Evolutionary conservation across 2,113 vertebrate genomes (phyloP).

Genomic region (Hoplias malabaricus): DNA sequence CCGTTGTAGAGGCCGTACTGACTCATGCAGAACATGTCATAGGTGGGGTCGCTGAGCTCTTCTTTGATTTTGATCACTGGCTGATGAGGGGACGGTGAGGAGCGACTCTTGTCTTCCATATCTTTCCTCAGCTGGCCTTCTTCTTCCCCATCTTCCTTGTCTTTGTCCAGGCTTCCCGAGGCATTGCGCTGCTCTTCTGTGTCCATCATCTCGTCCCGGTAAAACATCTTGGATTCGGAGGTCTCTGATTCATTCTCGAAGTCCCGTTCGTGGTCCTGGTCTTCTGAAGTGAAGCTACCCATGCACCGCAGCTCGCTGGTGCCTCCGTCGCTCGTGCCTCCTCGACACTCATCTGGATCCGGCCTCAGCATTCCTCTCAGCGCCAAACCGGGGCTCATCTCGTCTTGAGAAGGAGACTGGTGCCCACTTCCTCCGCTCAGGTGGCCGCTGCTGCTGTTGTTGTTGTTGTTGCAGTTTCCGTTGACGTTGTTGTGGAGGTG

Average conservation of each 20-base stretch:
- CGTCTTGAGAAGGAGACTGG: constrained; percentile 92
- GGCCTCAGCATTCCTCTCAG: constrained; percentile 89
- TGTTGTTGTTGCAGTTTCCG: constrained; percentile 85
- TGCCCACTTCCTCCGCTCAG: constrained; percentile 87
- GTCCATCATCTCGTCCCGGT: constrained; percentile 87
- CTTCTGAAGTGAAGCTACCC: constrained; percentile 96
- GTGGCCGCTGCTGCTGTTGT: constrained; percentile 83
- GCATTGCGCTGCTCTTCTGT: constrained; percentile 74
- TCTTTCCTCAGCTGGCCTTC: constrained; percentile 74
- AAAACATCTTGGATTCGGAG: constrained; percentile 91
- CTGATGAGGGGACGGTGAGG: constrained; percentile 81
- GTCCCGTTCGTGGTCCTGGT: constrained; percentile 95
- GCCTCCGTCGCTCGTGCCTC: constrained; percentile 72
- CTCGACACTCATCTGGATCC: constrained; percentile 76
- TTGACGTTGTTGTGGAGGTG: constrained; percentile 76
- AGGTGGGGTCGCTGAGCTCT: constrained; percentile 94
- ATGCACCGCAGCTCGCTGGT: constrained; percentile 86
- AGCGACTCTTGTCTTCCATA: constrained; percentile 83
- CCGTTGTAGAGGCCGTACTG: constrained; percentile 97
- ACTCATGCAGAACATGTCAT: constrained; percentile 99
- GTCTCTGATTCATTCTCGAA: constrained; percentile 97
- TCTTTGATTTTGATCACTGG: constrained; percentile 94
- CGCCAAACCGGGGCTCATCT: constrained; percentile 90
- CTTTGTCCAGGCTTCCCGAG: constrained; percentile 61
- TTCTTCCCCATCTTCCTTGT: constrained; percentile 55